Evolutionary conservation across 2,797 vertebrate genomes (phyloP).

Genomic region (Syndactyla subalaris): DNA sequence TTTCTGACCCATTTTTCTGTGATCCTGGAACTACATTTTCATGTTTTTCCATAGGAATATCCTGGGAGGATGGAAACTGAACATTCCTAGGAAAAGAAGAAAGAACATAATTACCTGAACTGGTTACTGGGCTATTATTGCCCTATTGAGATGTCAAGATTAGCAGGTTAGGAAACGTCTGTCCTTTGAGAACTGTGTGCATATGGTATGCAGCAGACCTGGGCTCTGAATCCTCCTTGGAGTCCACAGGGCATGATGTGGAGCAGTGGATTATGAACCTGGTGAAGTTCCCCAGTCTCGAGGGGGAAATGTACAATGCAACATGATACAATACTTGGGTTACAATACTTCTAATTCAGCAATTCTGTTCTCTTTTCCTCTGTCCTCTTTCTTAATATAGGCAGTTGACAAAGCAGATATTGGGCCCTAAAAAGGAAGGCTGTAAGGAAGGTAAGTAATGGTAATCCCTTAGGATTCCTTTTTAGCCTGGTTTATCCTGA

Average conservation of each 20-base stretch:
- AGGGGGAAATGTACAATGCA: background rate
- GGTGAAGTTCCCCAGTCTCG: background rate
- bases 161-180: background rate
- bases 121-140: background rate
- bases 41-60: conserved; percentile 21
- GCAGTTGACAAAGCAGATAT: conserved; percentile 85
- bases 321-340: background rate
- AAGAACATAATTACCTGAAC: background rate
- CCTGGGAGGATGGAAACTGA: background rate
- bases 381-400: conserved; percentile 69
- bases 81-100: background rate
- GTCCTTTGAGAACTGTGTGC: background rate
- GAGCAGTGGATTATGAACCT: background rate
- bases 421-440: conserved; percentile 69
- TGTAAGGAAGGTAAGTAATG: conserved; percentile 77
- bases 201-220: background rate
- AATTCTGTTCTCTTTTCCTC: background rate
- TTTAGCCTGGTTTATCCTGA: background rate
- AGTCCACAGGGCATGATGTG: background rate
- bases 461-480: background rate
- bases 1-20: conserved; percentile 9
- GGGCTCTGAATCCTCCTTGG: background rate
- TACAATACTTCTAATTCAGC: background rate
- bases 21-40: conserved; percentile 7
- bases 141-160: background rate